These are phyloP conservation scores for Germaria angustata DNA, from an alignment of 2,888 invertebrate species.

Conservation along the genomic window DNA sequence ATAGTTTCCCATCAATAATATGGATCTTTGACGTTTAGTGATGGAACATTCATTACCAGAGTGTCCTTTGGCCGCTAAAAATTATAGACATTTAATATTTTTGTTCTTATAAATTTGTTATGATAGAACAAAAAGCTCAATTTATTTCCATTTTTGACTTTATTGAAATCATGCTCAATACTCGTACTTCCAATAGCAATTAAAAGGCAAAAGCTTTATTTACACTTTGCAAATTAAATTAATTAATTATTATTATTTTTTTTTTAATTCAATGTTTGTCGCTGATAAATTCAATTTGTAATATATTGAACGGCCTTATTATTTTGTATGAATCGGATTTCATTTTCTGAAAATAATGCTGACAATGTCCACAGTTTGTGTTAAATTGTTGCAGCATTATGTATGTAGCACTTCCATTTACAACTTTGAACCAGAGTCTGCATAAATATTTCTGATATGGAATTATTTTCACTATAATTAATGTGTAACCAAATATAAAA, in stretches of 20 bases:
- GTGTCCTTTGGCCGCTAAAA: too few species aligned
- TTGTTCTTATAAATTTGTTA: too few species aligned
- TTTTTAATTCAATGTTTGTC: neutral
- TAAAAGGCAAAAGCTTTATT: neutral
- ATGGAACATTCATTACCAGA: too few species aligned
- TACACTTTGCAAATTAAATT: neutral
- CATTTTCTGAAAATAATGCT: neutral
- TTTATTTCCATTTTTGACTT: too few species aligned
- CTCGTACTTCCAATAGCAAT: neutral
- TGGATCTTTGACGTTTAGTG: too few species aligned
- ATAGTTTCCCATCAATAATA: too few species aligned
- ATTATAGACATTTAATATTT: too few species aligned
- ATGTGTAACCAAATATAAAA: slow-evolving; percentile 35
- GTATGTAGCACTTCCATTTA: neutral
- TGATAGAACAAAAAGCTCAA: too few species aligned
- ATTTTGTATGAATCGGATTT: slow-evolving; percentile 35
- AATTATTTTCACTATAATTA: slow-evolving; percentile 29
- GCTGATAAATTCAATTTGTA: slow-evolving; percentile 6
- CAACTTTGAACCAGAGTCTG: neutral
- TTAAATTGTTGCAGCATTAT: neutral
- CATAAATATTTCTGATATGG: slow-evolving; percentile 12
- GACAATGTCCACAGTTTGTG: neutral
- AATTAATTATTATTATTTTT: slow-evolving; percentile 7
- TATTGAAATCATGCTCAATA: too few species aligned
- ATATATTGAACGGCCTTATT: neutral